phyloP scores from a whole-genome alignment of 1,140 invertebrate genomes.

The Drosophila rufa region DNA sequence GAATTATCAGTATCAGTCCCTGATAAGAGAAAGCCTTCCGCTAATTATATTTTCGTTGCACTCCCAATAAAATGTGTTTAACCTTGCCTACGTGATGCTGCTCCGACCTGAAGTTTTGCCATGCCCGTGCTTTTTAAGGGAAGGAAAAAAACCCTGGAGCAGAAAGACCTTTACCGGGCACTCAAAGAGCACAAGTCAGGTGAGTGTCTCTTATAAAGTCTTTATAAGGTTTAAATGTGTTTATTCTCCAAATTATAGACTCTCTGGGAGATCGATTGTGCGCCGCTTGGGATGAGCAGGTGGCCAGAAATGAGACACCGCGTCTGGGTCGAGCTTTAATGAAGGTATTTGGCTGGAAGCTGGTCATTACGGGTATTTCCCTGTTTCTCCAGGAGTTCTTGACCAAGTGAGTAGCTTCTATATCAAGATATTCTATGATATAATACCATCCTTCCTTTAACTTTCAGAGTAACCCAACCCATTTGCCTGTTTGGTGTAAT shows the following conservation, averaged over 20 bases:
- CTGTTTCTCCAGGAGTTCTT: constrained; percentile 53
- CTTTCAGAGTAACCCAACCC: constrained; percentile 62
- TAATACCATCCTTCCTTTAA: too few species aligned
- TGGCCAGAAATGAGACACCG: constrained; percentile 52
- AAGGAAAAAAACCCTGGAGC: constrained; percentile 86
- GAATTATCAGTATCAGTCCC: constrained; percentile 27
- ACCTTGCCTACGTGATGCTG: constrained; percentile 29
- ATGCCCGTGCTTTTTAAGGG: constrained; percentile 86
- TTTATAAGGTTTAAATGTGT: background rate
- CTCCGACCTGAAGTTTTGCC: constrained; percentile 79
- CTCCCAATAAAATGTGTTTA: constrained; percentile 25
- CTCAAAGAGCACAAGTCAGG: constrained; percentile 86
- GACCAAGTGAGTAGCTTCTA: constrained; percentile 40
- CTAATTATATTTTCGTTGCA: constrained; percentile 46
- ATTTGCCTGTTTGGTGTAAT: constrained; percentile 67
- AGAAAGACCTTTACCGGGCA: constrained; percentile 87
- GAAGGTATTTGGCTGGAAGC: constrained; percentile 63
- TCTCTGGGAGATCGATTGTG: constrained; percentile 66
- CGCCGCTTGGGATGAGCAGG: constrained; percentile 68
- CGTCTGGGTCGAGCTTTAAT: constrained; percentile 45
- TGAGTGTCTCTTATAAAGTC: constrained; percentile 14
- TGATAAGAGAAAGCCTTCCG: constrained; percentile 21
- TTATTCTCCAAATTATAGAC: constrained; percentile 29
- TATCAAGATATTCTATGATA: too few species aligned
- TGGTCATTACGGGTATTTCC: constrained; percentile 36